Base-by-base conservation (phyloP, 2,797 vertebrate species). In the Scomberomorus guttatus region DNA sequence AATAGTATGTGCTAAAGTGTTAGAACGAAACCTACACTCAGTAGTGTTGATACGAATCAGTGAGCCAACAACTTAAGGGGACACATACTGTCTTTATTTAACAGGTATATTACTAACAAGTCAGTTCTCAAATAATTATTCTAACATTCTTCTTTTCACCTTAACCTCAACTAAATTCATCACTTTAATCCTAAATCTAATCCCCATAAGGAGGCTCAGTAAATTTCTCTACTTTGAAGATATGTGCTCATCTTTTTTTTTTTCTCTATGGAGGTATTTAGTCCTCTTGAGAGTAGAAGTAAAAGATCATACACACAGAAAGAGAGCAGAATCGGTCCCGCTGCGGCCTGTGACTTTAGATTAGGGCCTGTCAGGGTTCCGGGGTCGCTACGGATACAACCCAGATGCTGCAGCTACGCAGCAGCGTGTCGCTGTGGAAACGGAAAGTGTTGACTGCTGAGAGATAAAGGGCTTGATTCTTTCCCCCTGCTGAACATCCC, bases 391-490 rank as follows among this genome's bases (percentile, higher is more conserved):
- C 82, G 71, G 91, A 90, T 87, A 88, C 88, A 72, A 78, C 67
- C 86, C 85, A 80, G 82, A 87, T 82, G 89, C 88, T 82, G 82
- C 71, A 69, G 79, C 83, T 74, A 66, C 64, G 77, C 68, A 74
- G 83, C 67, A 57, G 83, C 70, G 75, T 68, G 90, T 93, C 87
- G 81, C 90, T 77, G 87, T 92, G 89, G 92, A 91, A 92, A 91
- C 86, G 62, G 83, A 74, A 89, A 88, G 88, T 66, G 90, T 79
- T 73, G 82, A 89, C 87, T 86, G 88, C 82, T 80, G 80, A 2
- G 84, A 90, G 88, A 94, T 90, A 88, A 94, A 90, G 86, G 83
- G 67, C 82, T 84, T 42, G 66, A 86, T 92, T 92, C 80, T 87
- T 44, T 88, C 74, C 87, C 77, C 67, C 81, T 1, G 77, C 86